Conservation (phyloP, 1,140 invertebrate species). For the Stegodyphus dumicola region DNA sequence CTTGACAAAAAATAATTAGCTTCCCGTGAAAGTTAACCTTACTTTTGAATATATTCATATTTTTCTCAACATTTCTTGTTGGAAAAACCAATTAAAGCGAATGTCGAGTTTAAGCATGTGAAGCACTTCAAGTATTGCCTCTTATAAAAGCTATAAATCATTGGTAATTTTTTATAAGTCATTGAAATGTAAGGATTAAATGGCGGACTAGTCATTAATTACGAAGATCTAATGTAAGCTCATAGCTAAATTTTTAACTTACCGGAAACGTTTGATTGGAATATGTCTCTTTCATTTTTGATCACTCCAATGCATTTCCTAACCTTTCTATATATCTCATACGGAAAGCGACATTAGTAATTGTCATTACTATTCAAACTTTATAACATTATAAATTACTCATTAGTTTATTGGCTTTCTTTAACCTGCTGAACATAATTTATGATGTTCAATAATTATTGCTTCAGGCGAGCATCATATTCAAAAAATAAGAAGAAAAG, state of each 20-base stretch:
- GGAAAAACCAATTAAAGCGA: no score
- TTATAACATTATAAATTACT: conserved; percentile 14
- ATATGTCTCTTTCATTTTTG: not conserved
- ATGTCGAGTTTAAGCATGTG: no score
- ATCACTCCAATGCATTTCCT: not conserved
- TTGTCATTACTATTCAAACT: conserved; percentile 17
- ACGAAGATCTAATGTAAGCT: not conserved
- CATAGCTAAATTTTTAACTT: not conserved
- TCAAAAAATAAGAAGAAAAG: conserved; percentile 1
- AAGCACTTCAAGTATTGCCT: no score
- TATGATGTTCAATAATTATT: conserved; percentile 13
- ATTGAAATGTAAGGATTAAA: not conserved
- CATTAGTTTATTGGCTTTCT: conserved; percentile 7
- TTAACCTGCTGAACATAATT: not conserved
- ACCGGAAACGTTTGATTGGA: no score
- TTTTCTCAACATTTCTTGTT: no score
- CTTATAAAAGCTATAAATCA: no score
- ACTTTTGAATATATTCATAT: no score
- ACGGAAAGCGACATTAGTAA: not conserved
- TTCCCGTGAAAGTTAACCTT: no score
- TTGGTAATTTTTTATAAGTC: not conserved
- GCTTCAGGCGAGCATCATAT: not conserved
- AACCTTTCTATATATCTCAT: not conserved
- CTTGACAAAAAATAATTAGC: no score
- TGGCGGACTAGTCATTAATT: not conserved